These are phyloP conservation scores for Pogona vitticeps DNA, from an alignment of 2,113 vertebrate species.

Conservation along the genomic window DNA sequence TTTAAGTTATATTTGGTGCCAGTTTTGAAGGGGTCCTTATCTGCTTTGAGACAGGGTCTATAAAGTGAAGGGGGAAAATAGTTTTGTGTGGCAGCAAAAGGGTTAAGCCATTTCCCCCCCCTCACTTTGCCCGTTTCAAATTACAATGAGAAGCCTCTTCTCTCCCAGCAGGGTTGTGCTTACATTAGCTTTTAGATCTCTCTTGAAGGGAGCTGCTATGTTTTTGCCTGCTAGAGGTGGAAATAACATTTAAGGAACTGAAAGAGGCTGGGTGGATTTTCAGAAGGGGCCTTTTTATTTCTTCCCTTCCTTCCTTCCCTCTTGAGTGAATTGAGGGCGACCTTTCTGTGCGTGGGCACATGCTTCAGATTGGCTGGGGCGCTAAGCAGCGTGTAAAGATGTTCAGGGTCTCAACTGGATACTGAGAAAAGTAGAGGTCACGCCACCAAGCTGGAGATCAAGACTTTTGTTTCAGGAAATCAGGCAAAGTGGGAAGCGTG, in stretches of 20 bases:
- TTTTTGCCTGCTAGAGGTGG: conserved; percentile 90
- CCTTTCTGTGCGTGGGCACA: conserved; percentile 74
- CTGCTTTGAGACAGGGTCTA: conserved; percentile 45
- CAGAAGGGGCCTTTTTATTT: conserved; percentile 70
- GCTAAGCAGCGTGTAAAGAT: conserved; percentile 77
- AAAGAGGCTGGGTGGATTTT: conserved; percentile 79
- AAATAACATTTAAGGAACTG: conserved; percentile 83
- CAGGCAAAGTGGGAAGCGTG: conserved; percentile 77
- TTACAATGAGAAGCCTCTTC: conserved; percentile 99
- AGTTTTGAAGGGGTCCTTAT: conserved; percentile 25
- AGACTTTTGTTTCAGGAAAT: conserved; percentile 80
- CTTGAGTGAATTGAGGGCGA: conserved; percentile 76
- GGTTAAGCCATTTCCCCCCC: conserved; percentile 81
- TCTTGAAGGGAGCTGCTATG: conserved; percentile 85
- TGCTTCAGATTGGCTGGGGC: conserved; percentile 77
- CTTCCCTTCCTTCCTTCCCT: not conserved
- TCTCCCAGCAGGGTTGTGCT: conserved; percentile 92
- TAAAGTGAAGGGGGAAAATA: conserved; percentile 44
- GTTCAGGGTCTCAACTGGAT: conserved; percentile 78
- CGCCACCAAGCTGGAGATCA: conserved; percentile 77
- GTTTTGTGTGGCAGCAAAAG: conserved; percentile 76
- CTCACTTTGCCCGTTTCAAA: conserved; percentile 89
- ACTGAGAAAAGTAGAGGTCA: conserved; percentile 74
- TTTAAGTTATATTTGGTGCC: conserved; percentile 41
- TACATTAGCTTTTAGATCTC: conserved; percentile 93